A percentile compares a stretch with the other conserved stretches of the same genome.
These are phyloP conservation scores for Enteromius fasciolatus DNA, from an alignment of 2,797 vertebrate genomes.

Conservation along the genomic window DNA sequence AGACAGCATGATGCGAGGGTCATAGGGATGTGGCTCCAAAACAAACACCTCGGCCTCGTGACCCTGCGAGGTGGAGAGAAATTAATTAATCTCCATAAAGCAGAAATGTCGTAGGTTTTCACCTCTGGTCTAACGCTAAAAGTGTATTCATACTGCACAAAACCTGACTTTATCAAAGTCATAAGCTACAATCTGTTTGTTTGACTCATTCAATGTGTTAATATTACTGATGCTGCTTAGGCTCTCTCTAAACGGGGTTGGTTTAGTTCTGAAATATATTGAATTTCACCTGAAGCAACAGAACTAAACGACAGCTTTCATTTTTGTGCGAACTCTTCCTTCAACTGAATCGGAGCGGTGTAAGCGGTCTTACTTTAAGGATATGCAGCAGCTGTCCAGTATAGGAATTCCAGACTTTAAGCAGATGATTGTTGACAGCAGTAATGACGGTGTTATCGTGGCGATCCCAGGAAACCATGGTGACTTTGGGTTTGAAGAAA, in stretches of 20 bases:
- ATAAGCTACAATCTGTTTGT: not conserved
- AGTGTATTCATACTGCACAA: not conserved
- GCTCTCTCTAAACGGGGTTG: not conserved
- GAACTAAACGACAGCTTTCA: not conserved
- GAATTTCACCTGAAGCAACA: not conserved
- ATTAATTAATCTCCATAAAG: not conserved
- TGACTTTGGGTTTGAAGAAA: constrained; percentile 96
- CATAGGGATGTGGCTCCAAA: constrained; percentile 94
- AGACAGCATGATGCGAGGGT: constrained; percentile 93
- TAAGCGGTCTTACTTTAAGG: constrained; percentile 83
- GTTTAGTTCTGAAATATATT: not conserved
- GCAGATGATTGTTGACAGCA: constrained; percentile 93
- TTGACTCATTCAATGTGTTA: not conserved
- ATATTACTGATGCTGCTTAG: not conserved
- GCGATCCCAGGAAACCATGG: constrained; percentile 97
- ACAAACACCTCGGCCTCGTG: constrained; percentile 97
- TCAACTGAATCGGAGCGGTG: not conserved
- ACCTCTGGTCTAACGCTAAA: not conserved
- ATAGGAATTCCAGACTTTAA: constrained; percentile 97
- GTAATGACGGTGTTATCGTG: constrained; percentile 92
- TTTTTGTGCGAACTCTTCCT: not conserved
- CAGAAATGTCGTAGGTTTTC: not conserved
- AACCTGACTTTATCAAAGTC: not conserved
- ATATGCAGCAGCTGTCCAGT: constrained; percentile 94
- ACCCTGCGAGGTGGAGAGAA: constrained; percentile 77